Percentiles rank a stretch among this genome's conserved stretches.
Conservation (phyloP, 2,888 invertebrate genomes). For the Caenorhabditis macrosperma region DNA sequence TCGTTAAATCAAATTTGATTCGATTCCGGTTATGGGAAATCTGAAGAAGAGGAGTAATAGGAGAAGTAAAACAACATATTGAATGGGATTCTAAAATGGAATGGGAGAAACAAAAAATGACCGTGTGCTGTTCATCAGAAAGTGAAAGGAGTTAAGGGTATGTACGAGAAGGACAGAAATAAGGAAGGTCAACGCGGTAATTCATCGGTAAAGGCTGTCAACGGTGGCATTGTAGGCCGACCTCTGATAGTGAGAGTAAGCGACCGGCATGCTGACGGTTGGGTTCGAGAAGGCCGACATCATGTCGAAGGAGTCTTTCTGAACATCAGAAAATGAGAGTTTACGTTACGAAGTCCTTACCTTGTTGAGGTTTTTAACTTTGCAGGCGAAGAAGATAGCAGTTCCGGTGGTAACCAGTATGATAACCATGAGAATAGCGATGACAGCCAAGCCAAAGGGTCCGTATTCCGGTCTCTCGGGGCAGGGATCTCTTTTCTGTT, state of each 20-base stretch:
- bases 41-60: neutral
- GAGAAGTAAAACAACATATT: neutral
- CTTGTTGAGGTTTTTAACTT: slow-evolving; percentile 36
- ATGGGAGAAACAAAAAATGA: slow-evolving; percentile 36
- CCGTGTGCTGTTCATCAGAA: slow-evolving; percentile 46
- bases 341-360: neutral
- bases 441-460: slow-evolving; percentile 15
- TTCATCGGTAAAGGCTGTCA: slow-evolving; percentile 39
- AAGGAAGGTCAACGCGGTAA: slow-evolving; percentile 10
- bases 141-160: slow-evolving; percentile 40
- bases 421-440: slow-evolving; percentile 25
- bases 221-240: slow-evolving; percentile 48
- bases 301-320: slow-evolving; percentile 58
- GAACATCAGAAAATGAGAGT: slow-evolving; percentile 8
- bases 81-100: neutral
- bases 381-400: slow-evolving; percentile 51
- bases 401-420: slow-evolving; percentile 33
- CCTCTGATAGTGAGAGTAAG: slow-evolving; percentile 48
- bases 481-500: slow-evolving; percentile 19
- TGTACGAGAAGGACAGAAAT: slow-evolving; percentile 16
- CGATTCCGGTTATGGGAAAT: neutral
- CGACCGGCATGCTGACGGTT: slow-evolving; percentile 36
- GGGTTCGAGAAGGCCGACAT: slow-evolving; percentile 58
- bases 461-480: slow-evolving; percentile 13
- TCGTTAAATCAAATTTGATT: slow-evolving; percentile 38